Evolutionary conservation across 2,797 vertebrate species (phyloP), one percentile per base, ranked within the genome.

Genomic region (Catamblyrhynchus diadema): DNA sequence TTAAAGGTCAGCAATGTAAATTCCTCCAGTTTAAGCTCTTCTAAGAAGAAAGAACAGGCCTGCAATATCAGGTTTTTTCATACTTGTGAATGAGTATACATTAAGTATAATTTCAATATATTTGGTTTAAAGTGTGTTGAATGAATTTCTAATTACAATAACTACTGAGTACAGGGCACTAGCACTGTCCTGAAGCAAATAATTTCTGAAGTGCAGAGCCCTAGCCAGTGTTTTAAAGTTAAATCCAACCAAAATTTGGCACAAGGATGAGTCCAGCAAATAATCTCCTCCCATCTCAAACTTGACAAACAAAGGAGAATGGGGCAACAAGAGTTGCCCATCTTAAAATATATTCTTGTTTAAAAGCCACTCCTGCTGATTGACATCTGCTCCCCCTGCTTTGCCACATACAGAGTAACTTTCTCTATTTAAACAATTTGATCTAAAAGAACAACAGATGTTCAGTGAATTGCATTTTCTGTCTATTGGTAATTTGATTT

Each of bases 401-500:
- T 95, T 93, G 20, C 21, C 30, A 45, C 60, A 42, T 50, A 41
- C 27, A 60, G 37, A 59, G 67, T 73, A 65, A 45, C 27, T 92
- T 91, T 87, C 30, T 79, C 6, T 77, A 24, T 81, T 92, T 80
- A 88, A 91, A 77, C 17, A 59, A 64, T 82, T 89, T 91, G 7
- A 61, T 89, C 32, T 33, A 65, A 61, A 91, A 94, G 39, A 93
- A 71, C 53, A 91, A 28, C 88, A 95, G 95, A 95, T 95, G 93
- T 65, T 74, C 47, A 59, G 53, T 42, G 81, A 95, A 95, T 91
- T 94, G 50, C 61, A 61, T 93, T 95, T 96, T 84, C 70, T 93
- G 12, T 48, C 50, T 72, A 61, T 67, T 30, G 45, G 27, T 95
- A 96, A 95, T 93, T 91, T 75, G 61, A 94, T 94, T 96, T 92